A percentile compares a stretch with the other conserved stretches of the same genome.
These are phyloP conservation scores for Rhinogobius similis DNA, from an alignment of 2,113 vertebrate species.

Conservation along the genomic window DNA sequence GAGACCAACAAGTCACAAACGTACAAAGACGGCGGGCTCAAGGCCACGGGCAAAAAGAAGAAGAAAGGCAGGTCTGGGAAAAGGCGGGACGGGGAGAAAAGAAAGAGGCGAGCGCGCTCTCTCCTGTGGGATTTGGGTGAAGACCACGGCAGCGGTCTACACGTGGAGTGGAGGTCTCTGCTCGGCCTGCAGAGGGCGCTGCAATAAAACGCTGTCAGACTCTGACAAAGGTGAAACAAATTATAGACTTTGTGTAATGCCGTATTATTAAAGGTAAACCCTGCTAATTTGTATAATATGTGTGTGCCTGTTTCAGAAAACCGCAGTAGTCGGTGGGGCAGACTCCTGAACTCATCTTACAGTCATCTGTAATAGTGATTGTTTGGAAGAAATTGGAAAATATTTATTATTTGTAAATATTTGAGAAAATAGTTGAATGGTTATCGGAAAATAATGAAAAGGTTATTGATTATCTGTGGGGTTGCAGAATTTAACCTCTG, in stretches of 20 bases:
- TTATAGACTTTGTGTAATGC: not conserved
- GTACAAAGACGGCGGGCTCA: slow-evolving; percentile 85
- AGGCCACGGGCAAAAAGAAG: slow-evolving; percentile 82
- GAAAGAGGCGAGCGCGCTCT: slow-evolving; percentile 85
- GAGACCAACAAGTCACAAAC: slow-evolving; percentile 92
- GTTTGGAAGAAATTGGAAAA: slow-evolving; percentile 74
- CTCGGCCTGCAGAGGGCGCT: slow-evolving; percentile 63
- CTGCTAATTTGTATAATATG: slow-evolving; percentile 14
- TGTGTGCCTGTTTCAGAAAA: slow-evolving; percentile 63
- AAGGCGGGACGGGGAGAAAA: slow-evolving; percentile 91
- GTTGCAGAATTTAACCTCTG: slow-evolving; percentile 70
- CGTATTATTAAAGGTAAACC: not conserved
- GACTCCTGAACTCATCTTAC: slow-evolving; percentile 68
- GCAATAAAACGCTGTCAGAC: slow-evolving; percentile 77
- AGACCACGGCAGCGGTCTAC: slow-evolving; percentile 52
- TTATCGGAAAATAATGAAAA: slow-evolving; percentile 53
- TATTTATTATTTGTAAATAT: slow-evolving; percentile 86
- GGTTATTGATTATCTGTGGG: slow-evolving; percentile 58
- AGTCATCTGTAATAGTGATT: slow-evolving; percentile 64
- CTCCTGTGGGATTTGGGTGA: slow-evolving; percentile 52
- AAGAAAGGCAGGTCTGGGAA: slow-evolving; percentile 90
- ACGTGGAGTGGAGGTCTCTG: slow-evolving; percentile 64
- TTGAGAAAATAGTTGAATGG: slow-evolving; percentile 68
- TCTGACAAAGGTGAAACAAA: slow-evolving; percentile 75
- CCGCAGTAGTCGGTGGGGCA: slow-evolving; percentile 23